phyloP scores from a whole-genome alignment of 2,113 vertebrate species.

The Calidris pygmaea region DNA sequence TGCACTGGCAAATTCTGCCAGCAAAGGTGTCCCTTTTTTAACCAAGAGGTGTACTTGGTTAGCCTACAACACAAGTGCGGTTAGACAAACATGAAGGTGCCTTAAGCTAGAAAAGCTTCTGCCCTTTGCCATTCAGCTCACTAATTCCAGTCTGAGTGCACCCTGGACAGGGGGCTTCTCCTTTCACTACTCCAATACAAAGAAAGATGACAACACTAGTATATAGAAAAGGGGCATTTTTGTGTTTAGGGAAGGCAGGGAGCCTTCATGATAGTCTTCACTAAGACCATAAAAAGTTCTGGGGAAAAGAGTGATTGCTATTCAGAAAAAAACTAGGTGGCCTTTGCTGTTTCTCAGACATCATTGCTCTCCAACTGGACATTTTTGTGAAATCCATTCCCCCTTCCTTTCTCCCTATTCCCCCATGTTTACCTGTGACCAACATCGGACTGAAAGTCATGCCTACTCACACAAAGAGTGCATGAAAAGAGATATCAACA shows the following conservation, averaged over 20 bases:
- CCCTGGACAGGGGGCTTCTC: not conserved
- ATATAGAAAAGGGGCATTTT: not conserved
- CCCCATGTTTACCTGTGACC: fast-evolving
- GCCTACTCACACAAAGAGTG: not conserved
- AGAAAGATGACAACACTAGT: not conserved
- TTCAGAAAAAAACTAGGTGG: not conserved
- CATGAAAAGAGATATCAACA: not conserved
- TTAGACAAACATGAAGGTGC: not conserved
- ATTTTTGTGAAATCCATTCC: not conserved
- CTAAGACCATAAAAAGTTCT: not conserved
- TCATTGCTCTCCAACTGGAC: not conserved
- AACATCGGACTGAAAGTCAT: not conserved
- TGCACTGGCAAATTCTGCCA: not conserved
- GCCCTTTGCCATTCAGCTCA: not conserved
- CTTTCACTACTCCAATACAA: not conserved
- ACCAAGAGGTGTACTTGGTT: not conserved
- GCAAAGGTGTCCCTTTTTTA: not conserved
- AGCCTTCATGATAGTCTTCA: not conserved
- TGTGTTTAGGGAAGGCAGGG: not conserved
- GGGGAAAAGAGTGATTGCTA: not conserved
- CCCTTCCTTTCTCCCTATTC: not conserved
- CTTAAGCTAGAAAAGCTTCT: not conserved
- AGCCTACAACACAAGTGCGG: not conserved
- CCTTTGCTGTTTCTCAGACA: not conserved
- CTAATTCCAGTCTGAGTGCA: not conserved